Base-by-base conservation (phyloP, 2,888 invertebrate species). In the Eupeodes latifasciatus region DNA sequence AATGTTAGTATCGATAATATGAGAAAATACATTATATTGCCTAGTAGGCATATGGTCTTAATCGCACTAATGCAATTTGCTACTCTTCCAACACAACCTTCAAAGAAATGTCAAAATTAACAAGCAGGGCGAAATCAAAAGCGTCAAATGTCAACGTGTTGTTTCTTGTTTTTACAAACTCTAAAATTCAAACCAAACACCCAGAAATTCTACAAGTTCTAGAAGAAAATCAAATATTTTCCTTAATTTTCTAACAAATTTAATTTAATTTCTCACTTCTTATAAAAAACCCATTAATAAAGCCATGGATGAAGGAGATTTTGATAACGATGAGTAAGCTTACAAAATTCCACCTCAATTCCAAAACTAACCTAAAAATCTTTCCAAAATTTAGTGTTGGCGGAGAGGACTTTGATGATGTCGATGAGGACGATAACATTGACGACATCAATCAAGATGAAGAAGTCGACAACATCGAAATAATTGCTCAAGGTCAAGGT, bases 391-490 rank as follows among this genome's bases (percentile, higher is more conserved):
- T 11, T 10, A 93, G 93, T 85, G 92, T 92, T 72, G 92, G 96
- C 90, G 95, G 94, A 74, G 98, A 97, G 91, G 98, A 98, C 92
- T 98, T 97, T 92, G 98, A 98, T 90, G 98, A 97, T 91, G 97
- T 97, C 74, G 98, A 98, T 89, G 98, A 98, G 80, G 97, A 97
- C 90, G 97, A 97, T 90, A 97, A 97, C 90, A 96, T 97, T 90
- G 98, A 98, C 90, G 97, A 97, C 91, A 95, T 97, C 27, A 98
- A 98, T 91, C 97, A 97, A 90, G 97, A 97, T 89, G 98, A 97
- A 91, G 98, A 98, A 91, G 97, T 96, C 1, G 98, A 97, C 91
- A 97, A 97, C 92, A 96, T 97, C 59, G 98, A 98, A 92, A 95
- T 98, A 69, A 94, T 98, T 47, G 95, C 96, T 5, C 96, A 97